Evolutionary conservation across 2,888 invertebrate species (phyloP).

Genomic region (Hypomecis atomaria): DNA sequence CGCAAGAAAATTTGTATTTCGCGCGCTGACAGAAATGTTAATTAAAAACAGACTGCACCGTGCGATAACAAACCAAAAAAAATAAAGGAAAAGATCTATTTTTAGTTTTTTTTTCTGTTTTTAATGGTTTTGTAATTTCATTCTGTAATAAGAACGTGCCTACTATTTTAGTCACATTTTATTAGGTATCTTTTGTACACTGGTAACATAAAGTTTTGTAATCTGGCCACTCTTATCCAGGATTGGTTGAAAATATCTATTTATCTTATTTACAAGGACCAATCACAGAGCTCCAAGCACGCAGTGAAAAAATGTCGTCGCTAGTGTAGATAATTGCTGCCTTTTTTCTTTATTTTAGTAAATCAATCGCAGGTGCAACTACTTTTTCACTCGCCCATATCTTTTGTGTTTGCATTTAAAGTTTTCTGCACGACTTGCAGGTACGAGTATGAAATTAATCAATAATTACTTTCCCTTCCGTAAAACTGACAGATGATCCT

Average conservation of each 20-base stretch:
- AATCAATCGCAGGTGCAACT: slow-evolving; percentile 59
- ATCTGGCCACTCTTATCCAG: slow-evolving; percentile 42
- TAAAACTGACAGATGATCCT: slow-evolving; percentile 66
- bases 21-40: too few species aligned
- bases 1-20: too few species aligned
- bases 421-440: slow-evolving; percentile 44
- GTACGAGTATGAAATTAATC: slow-evolving; percentile 47
- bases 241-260: slow-evolving; percentile 52
- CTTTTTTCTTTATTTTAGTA: slow-evolving; percentile 52
- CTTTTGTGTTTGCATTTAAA: slow-evolving; percentile 37
- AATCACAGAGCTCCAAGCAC: slow-evolving; percentile 70
- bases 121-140: too few species aligned
- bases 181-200: not conserved
- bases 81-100: too few species aligned
- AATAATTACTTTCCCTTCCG: slow-evolving; percentile 62
- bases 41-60: too few species aligned
- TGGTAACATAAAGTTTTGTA: slow-evolving; percentile 42
- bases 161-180: slow-evolving; percentile 19
- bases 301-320: slow-evolving; percentile 78
- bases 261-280: slow-evolving; percentile 50
- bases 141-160: not conserved
- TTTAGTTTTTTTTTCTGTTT: too few species aligned
- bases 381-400: slow-evolving; percentile 38
- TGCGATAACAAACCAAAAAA: too few species aligned
- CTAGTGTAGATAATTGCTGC: slow-evolving; percentile 55